Evolutionary conservation across 2,113 vertebrate species (phyloP).

Genomic region (Rhinogobius similis): DNA sequence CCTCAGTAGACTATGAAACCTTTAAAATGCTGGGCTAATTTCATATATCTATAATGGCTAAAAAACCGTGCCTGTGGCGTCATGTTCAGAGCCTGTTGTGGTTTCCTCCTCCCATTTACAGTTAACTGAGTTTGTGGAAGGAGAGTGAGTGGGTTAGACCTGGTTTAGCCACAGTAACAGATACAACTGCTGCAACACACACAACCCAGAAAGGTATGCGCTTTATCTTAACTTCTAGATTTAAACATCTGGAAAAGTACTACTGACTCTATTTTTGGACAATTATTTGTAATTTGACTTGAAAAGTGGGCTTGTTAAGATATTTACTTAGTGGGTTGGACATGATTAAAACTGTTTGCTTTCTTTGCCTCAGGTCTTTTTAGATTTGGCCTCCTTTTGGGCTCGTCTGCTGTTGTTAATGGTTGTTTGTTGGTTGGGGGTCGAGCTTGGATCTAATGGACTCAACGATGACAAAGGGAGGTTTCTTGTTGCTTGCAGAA

Average conservation of each 20-base stretch:
- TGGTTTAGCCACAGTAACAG: conserved; percentile 36
- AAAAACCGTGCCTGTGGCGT: too few relatives aligned
- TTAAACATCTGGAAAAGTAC: conserved; percentile 13
- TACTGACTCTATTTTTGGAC: not conserved
- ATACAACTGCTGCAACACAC: conserved; percentile 13
- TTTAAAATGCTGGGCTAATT: too few relatives aligned
- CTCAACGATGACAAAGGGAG: conserved; percentile 3
- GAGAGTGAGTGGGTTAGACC: conserved; percentile 32
- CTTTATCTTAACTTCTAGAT: conserved; percentile 19
- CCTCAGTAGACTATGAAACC: too few relatives aligned
- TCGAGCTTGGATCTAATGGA: conserved; percentile 18
- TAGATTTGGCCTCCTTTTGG: not conserved
- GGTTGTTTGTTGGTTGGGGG: not conserved
- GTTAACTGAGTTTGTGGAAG: conserved; percentile 7
- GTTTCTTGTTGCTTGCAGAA: conserved; percentile 21
- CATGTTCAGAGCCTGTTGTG: conserved; percentile 11
- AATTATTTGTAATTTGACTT: not conserved
- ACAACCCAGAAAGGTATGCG: conserved; percentile 44
- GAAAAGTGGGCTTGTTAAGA: not conserved
- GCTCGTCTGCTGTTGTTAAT: not conserved
- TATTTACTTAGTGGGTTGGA: conserved; percentile 28
- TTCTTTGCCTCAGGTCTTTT: not conserved
- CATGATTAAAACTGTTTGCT: not conserved
- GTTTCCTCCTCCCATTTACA: conserved; percentile 57
- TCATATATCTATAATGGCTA: too few relatives aligned